phyloP scores from a whole-genome alignment of 2,888 invertebrate species.

The Parnassius smintheus region DNA sequence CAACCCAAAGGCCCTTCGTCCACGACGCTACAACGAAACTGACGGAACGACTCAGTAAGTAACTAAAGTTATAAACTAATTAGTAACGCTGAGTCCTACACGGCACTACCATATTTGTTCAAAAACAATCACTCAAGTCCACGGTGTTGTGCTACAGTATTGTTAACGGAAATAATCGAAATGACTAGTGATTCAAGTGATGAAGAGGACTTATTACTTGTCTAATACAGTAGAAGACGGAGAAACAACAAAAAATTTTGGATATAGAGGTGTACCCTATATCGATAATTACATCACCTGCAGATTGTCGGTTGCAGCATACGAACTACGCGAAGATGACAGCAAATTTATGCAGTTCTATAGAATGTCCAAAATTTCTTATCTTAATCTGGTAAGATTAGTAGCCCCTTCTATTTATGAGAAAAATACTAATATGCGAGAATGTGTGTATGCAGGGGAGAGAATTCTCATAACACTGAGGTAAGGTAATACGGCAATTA shows the following conservation, averaged over 20 bases:
- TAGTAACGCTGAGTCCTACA: too few relatives aligned
- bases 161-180: too few relatives aligned
- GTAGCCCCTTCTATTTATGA: background rate
- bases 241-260: background rate
- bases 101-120: too few relatives aligned
- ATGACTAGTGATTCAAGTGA: too few relatives aligned
- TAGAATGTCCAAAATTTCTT: background rate
- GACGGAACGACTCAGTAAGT: too few relatives aligned
- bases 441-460: background rate
- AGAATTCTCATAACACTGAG: conserved; percentile 1
- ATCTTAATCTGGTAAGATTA: background rate
- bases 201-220: background rate
- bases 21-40: too few relatives aligned
- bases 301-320: background rate
- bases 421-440: too few relatives aligned
- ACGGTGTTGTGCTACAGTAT: too few relatives aligned
- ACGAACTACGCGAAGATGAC: background rate
- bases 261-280: background rate
- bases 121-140: too few relatives aligned
- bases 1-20: too few relatives aligned
- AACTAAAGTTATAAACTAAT: too few relatives aligned
- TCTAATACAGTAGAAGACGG: background rate
- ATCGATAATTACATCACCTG: background rate
- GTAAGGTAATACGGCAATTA: background rate
- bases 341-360: background rate